phyloP scores from a whole-genome alignment of 2,888 invertebrate genomes.

The Crepidodera aurea region DNA sequence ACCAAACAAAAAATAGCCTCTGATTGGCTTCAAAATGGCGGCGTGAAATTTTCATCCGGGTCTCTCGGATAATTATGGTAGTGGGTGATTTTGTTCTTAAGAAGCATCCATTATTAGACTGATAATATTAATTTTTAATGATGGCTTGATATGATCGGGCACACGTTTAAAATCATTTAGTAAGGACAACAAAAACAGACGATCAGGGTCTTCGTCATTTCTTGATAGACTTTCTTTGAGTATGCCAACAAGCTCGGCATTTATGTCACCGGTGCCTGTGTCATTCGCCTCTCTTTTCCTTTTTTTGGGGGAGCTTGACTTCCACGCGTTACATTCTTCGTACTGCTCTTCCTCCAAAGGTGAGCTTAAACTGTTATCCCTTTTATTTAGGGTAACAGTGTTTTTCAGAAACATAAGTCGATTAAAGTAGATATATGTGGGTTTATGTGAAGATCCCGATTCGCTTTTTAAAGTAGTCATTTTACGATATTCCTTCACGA shows the following conservation, averaged over 20 bases:
- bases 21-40: too few relatives aligned
- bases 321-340: neutral
- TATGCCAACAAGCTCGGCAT: neutral
- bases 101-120: too few relatives aligned
- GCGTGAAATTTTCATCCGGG: too few relatives aligned
- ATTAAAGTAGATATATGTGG: slow-evolving; percentile 7
- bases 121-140: too few relatives aligned
- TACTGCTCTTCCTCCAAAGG: neutral
- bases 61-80: too few relatives aligned
- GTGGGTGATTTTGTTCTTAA: too few relatives aligned
- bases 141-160: neutral
- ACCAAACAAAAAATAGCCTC: too few relatives aligned
- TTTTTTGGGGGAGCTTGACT: neutral
- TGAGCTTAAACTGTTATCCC: neutral
- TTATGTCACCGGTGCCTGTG: neutral
- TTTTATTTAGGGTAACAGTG: slow-evolving; percentile 8
- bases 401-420: slow-evolving; percentile 11
- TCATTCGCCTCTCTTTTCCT: slow-evolving; percentile 1
- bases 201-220: neutral
- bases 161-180: neutral
- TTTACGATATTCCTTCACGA: too few relatives aligned
- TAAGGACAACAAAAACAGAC: neutral
- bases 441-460: slow-evolving; percentile 4
- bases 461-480: too few relatives aligned
- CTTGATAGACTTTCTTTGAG: slow-evolving; percentile 9